Conservation (phyloP, 2,888 invertebrate genomes). For the Ophioninae sp. region DNA sequence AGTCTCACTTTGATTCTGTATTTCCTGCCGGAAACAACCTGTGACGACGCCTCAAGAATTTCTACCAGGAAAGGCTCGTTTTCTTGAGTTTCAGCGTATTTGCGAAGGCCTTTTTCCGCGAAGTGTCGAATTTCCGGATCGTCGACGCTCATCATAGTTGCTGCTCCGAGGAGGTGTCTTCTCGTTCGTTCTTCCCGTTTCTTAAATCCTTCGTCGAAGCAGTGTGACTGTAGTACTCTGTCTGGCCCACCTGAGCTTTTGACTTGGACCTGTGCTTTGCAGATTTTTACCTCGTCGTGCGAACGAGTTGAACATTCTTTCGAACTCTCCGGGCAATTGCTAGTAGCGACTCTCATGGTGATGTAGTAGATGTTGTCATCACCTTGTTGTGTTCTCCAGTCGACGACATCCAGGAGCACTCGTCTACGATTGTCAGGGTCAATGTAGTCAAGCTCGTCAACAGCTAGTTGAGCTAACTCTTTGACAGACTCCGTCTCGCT, state of each 20-base stretch:
- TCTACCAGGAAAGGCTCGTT: slow-evolving; percentile 77
- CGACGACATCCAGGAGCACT: slow-evolving; percentile 81
- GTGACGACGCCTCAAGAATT: slow-evolving; percentile 81
- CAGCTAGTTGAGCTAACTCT: slow-evolving; percentile 81
- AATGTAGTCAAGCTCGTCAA: slow-evolving; percentile 81
- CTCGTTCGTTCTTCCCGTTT: slow-evolving; percentile 54
- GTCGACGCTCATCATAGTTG: slow-evolving; percentile 32
- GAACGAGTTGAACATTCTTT: slow-evolving; percentile 65
- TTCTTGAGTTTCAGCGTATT: slow-evolving; percentile 67
- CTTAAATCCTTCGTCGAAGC: slow-evolving; percentile 75
- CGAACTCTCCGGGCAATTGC: slow-evolving; percentile 78
- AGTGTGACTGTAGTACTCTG: slow-evolving; percentile 82
- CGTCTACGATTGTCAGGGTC: slow-evolving; percentile 82
- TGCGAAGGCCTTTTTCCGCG: slow-evolving; percentile 65
- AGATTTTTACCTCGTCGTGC: slow-evolving; percentile 80
- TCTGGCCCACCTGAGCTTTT: slow-evolving; percentile 77
- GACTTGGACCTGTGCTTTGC: slow-evolving; percentile 82
- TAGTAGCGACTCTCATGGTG: slow-evolving; percentile 80
- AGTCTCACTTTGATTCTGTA: slow-evolving; percentile 84
- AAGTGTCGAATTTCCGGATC: slow-evolving; percentile 66
- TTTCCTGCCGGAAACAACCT: slow-evolving; percentile 83
- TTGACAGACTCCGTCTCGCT: slow-evolving; percentile 71
- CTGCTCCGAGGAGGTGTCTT: slow-evolving; percentile 61
- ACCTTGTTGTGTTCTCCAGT: slow-evolving; percentile 77
- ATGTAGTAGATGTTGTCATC: slow-evolving; percentile 80